phyloP scores from a whole-genome alignment of 2,113 vertebrate genomes.

The Strix aluco region DNA sequence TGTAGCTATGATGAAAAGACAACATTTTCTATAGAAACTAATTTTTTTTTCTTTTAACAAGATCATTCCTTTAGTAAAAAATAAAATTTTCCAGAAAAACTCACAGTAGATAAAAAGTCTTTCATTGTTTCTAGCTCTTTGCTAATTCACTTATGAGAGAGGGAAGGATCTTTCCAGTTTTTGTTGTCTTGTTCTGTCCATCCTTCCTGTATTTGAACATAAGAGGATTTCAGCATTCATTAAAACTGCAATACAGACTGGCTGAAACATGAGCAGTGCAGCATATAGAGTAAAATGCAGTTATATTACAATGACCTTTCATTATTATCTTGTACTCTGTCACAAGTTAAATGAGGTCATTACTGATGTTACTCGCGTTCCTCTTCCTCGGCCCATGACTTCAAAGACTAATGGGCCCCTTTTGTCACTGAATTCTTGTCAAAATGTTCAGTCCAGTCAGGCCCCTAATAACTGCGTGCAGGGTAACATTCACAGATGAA shows the following conservation, averaged over 20 bases:
- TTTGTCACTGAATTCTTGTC: slow-evolving; percentile 66
- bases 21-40: background rate
- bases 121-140: background rate
- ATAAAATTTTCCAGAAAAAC: background rate
- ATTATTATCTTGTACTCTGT: slow-evolving; percentile 52
- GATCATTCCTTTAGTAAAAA: background rate
- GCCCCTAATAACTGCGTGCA: slow-evolving; percentile 41
- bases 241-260: background rate
- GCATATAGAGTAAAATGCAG: background rate
- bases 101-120: background rate
- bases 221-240: slow-evolving; percentile 5
- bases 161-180: background rate
- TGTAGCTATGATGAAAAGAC: background rate
- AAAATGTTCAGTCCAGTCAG: slow-evolving; percentile 62
- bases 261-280: background rate
- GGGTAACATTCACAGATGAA: slow-evolving; percentile 56
- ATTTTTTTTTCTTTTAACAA: background rate
- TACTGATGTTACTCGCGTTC: slow-evolving; percentile 61
- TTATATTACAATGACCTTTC: slow-evolving; percentile 42
- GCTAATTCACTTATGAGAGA: background rate
- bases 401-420: slow-evolving; percentile 56
- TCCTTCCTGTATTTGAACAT: background rate
- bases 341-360: slow-evolving; percentile 66
- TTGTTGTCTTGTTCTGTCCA: background rate
- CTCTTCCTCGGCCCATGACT: slow-evolving; percentile 49